Evolutionary conservation across 2,113 vertebrate species (phyloP).

Genomic region (Mastomys coucha): DNA sequence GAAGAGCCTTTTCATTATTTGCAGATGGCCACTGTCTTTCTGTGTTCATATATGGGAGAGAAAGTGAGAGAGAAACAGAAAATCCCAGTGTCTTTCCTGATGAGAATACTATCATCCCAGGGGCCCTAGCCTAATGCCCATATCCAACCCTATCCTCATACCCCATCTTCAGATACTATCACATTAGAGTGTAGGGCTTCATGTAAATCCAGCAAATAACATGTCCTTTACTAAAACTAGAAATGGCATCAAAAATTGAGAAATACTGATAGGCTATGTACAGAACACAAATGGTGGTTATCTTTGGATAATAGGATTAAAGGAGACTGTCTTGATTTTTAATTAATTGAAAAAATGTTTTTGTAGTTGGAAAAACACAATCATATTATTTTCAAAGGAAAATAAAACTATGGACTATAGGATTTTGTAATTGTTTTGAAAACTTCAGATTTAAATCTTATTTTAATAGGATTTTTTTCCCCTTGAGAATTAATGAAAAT

Average conservation of each 20-base stretch:
- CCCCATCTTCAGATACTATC: neutral
- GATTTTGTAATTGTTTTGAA: slow-evolving; percentile 9
- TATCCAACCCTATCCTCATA: neutral
- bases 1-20: neutral
- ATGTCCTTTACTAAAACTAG: neutral
- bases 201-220: neutral
- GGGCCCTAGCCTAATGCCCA: neutral
- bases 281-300: neutral
- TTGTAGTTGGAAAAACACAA: slow-evolving; percentile 44
- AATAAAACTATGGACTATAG: neutral
- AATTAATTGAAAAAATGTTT: slow-evolving; percentile 34
- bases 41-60: neutral
- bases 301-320: neutral
- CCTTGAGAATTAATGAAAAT: neutral
- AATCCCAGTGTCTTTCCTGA: neutral
- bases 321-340: slow-evolving; percentile 50
- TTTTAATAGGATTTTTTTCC: neutral
- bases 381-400: slow-evolving; percentile 50
- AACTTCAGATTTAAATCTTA: slow-evolving; percentile 42
- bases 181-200: neutral
- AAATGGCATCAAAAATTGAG: slow-evolving; percentile 33
- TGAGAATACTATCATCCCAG: neutral
- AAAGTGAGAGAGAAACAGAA: neutral
- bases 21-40: neutral
- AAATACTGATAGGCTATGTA: neutral